phyloP scores from a whole-genome alignment of 2,113 vertebrate species.

The Ptilorrhoa leucosticta region DNA sequence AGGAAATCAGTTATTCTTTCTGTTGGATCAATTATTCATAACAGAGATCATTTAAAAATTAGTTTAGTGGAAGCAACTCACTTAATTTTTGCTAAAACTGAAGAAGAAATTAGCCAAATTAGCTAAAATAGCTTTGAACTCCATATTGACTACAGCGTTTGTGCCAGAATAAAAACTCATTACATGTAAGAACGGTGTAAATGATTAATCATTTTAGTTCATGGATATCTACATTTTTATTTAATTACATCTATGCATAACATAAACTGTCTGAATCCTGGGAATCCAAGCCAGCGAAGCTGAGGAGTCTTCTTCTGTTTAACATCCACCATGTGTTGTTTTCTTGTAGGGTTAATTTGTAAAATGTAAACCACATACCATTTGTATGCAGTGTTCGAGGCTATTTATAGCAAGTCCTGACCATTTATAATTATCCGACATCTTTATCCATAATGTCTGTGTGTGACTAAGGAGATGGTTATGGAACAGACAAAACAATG shows the following conservation, averaged over 20 bases:
- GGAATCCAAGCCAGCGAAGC: slow-evolving; percentile 51
- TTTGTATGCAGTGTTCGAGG: slow-evolving; percentile 16
- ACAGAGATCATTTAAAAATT: neutral
- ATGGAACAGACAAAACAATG: neutral
- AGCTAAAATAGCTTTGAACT: slow-evolving; percentile 54
- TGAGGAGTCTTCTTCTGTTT: slow-evolving; percentile 46
- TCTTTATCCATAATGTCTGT: slow-evolving; percentile 34
- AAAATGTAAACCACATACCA: slow-evolving; percentile 56
- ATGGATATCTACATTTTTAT: slow-evolving; percentile 46
- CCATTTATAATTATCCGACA: slow-evolving; percentile 54
- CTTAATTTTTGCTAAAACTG: slow-evolving; percentile 31
- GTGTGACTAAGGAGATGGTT: neutral
- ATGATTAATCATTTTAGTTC: slow-evolving; percentile 41
- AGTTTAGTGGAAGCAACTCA: neutral
- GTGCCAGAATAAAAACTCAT: slow-evolving; percentile 51
- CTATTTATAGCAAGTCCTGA: slow-evolving; percentile 60
- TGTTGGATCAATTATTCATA: slow-evolving; percentile 38
- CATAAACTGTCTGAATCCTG: slow-evolving; percentile 42
- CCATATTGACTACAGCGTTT: slow-evolving; percentile 45
- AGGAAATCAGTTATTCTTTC: slow-evolving; percentile 21
- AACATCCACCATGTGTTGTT: slow-evolving; percentile 64
- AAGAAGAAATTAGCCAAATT: slow-evolving; percentile 51
- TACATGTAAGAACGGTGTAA: slow-evolving; percentile 3
- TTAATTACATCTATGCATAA: slow-evolving; percentile 39
- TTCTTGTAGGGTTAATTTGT: slow-evolving; percentile 63